These are phyloP conservation scores for Theropithecus gelada DNA, from an alignment of 2,113 vertebrate genomes.

Conservation along the genomic window DNA sequence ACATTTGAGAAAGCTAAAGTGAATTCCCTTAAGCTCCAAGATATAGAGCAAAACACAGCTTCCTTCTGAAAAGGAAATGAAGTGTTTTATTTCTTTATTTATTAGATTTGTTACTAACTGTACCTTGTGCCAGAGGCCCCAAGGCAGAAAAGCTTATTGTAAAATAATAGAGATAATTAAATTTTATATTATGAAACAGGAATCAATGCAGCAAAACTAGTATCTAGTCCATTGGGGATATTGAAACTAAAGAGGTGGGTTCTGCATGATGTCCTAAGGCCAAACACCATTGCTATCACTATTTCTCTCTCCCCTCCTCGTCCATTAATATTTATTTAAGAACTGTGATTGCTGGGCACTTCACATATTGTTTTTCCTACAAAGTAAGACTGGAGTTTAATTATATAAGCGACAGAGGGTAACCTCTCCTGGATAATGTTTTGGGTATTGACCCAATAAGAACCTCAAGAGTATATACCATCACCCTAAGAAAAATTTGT, in stretches of 20 bases:
- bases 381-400: slow-evolving; percentile 22
- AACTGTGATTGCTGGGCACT: slow-evolving; percentile 36
- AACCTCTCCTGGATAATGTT: slow-evolving; percentile 10
- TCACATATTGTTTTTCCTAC: background rate
- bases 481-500: background rate
- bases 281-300: slow-evolving; percentile 46
- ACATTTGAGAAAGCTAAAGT: slow-evolving; percentile 17
- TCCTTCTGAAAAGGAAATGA: slow-evolving; percentile 74
- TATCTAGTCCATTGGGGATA: slow-evolving; percentile 63
- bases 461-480: background rate
- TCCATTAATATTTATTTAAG: slow-evolving; percentile 69
- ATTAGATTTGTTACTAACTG: slow-evolving; percentile 77
- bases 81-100: slow-evolving; percentile 80
- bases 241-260: slow-evolving; percentile 66
- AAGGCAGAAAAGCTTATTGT: slow-evolving; percentile 78
- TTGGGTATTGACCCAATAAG: background rate
- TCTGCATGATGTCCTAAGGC: slow-evolving; percentile 64
- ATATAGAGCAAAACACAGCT: slow-evolving; percentile 54
- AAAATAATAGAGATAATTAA: slow-evolving; percentile 82
- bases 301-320: background rate
- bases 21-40: slow-evolving; percentile 66
- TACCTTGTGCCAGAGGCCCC: slow-evolving; percentile 63
- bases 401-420: slow-evolving; percentile 3
- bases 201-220: slow-evolving; percentile 76
- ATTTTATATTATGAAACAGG: slow-evolving; percentile 79